These are phyloP conservation scores for Myrmecophaga tridactyla DNA, from an alignment of 2,113 vertebrate genomes.

Conservation along the genomic window DNA sequence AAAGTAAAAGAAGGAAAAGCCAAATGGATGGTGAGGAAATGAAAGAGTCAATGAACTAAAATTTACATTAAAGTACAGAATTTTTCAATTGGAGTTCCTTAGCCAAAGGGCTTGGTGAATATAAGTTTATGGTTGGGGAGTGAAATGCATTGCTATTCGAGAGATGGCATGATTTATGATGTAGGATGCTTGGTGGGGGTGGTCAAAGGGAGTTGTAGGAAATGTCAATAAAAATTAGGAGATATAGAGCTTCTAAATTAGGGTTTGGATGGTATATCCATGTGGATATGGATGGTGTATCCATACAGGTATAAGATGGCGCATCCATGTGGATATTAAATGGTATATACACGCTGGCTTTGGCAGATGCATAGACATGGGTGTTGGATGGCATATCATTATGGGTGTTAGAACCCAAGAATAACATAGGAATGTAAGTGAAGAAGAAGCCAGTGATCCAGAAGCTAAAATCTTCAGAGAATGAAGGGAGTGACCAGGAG, in stretches of 20 bases:
- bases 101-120: neutral
- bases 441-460: no score
- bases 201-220: neutral
- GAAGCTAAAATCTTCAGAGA: no score
- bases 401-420: no score
- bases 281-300: no score
- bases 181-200: neutral
- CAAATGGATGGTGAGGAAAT: neutral
- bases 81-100: neutral
- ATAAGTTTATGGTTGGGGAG: neutral
- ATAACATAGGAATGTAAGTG: no score
- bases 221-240: neutral
- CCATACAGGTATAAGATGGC: no score
- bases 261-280: no score
- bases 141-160: neutral
- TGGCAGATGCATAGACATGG: no score
- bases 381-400: no score
- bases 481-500: no score
- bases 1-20: neutral
- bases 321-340: no score
- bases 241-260: neutral
- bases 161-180: neutral
- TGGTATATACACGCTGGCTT: no score
- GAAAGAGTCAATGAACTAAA: neutral
- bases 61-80: neutral